phyloP scores from a whole-genome alignment of 2,888 invertebrate genomes.

The Agriopis aurantiaria region DNA sequence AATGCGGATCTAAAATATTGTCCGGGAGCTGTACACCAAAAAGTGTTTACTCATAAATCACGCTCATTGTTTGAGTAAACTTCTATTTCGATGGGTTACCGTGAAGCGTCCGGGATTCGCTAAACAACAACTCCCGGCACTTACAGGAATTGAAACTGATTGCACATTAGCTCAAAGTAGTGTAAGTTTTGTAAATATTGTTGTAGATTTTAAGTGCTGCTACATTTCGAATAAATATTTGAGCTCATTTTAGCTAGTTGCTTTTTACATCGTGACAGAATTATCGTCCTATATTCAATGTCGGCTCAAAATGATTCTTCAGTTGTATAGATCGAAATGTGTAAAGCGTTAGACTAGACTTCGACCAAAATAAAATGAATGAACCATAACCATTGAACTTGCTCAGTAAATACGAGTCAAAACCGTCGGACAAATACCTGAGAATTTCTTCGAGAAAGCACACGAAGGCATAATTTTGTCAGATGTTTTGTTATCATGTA shows the following conservation, averaged over 20 bases:
- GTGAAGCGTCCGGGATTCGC: conserved; percentile 71
- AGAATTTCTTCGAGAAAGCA: no score
- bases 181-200: conserved; percentile 37
- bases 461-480: no score
- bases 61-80: conserved; percentile 82
- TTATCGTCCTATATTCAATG: no score
- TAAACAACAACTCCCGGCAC: conserved; percentile 72
- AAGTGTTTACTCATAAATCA: conserved; percentile 83
- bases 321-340: no score
- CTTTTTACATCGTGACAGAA: not conserved
- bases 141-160: conserved; percentile 65
- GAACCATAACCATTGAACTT: no score
- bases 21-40: conserved; percentile 66
- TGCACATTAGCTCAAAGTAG: conserved; percentile 52
- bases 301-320: no score
- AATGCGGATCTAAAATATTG: conserved; percentile 49
- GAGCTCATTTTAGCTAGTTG: not conserved
- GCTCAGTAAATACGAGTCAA: no score
- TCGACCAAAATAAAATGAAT: no score
- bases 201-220: conserved; percentile 23
- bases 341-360: no score
- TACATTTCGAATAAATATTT: conserved; percentile 14
- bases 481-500: no score
- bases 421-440: no score
- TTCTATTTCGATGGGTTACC: conserved; percentile 82